Evolutionary conservation across 2,113 vertebrate species (phyloP), one percentile per base, ranked within the genome.

Genomic region (Rhombomys opimus): DNA sequence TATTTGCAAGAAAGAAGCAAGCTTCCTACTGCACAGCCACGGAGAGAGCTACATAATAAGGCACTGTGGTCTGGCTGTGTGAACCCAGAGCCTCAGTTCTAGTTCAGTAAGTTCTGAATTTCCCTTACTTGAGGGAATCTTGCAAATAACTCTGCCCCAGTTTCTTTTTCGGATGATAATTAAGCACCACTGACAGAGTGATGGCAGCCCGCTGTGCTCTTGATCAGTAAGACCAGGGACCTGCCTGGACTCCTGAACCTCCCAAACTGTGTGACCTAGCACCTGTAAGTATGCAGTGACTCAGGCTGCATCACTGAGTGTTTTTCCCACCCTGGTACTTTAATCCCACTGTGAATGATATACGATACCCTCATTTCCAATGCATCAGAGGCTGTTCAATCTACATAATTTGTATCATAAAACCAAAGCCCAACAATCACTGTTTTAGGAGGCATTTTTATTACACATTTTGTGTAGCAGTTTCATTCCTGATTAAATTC

Each of bases 31-130:
- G 38, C n/a, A 8, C 7, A 25, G 23, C 50, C 67, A 13, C 46
- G 12, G 50, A 41, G 81, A 84, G 14, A 63, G 1, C 18, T n/a
- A 11, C 52, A 59, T 5, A 8, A 38, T 46, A 13, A 54, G 41
- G 8, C 76, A 22, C 6, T 65, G 0, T 7, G 63, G 35, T n/a
- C 8, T 11, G 1, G 5, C 30, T 38, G 20, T 6, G 23, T n/a
- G 46, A 63, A 11, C 30, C 30, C 25, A 94, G 32, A 32, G 10
- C 6, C 17, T 68, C 46, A 15, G 17, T 70, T 25, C 35, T 35
- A 54, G 30, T 38, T 6, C 38, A 11, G 8, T 80, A 25, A 59
- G 50, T 50, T 5, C 57, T 84, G n/a, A 52, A 15, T 38, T 57
- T 7, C 35, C 63, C 20, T 67, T 59, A 52, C 8, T 11, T 32